Base-by-base conservation (phyloP, 2,888 invertebrate genomes). In the Hirtodrosophila cameraria region DNA sequence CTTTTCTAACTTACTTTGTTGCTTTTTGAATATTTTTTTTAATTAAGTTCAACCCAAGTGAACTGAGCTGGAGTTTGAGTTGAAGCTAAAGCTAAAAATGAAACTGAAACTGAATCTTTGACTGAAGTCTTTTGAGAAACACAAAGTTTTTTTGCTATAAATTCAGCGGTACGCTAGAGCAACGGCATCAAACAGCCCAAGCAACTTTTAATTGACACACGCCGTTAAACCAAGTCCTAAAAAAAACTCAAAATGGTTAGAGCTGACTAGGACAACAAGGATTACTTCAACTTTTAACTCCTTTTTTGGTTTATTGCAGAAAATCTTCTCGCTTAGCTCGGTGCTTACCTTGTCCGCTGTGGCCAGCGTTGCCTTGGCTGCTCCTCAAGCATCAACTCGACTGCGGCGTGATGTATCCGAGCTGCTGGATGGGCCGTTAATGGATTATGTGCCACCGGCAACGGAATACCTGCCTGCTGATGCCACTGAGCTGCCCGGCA, bases 371-470 rank as follows among this genome's bases (percentile, higher is more conserved):
- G 81, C 85, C 2, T 50, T 75, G 52, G 62, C 73, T 2, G 55
- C 71, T 1, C 76, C 85, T 0, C 75, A 67, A 38, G 30, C 36
- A 18, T 28, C 48, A 2, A 13, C 15, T 7, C 81, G 85, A 0
- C 43, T 80, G 2, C 77, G 76, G 5, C 78, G 89, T 8, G 89
- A 90, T 77, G 85, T 88, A 38, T 80, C 77, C 23, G 79, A 86
- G 46, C 39, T 80, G 50, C 50, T 59, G 35, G 80, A 76, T 20
- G 59, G 2, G 45, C 60, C 23, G 13, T n/a, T n/a, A n/a, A n/a
- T 66, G n/a, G 82, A 80, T 8, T 75, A 58, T 12, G 55, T 70
- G 50, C 66, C 80, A 2, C 73, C 85, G 8, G 65, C 50, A 3
- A 67, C 61, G 28, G 85, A 86, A 4, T 80, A 65, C 23, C 2